These are phyloP conservation scores for Oryzias curvinotus DNA, from an alignment of 2,113 vertebrate species.

Conservation along the genomic window DNA sequence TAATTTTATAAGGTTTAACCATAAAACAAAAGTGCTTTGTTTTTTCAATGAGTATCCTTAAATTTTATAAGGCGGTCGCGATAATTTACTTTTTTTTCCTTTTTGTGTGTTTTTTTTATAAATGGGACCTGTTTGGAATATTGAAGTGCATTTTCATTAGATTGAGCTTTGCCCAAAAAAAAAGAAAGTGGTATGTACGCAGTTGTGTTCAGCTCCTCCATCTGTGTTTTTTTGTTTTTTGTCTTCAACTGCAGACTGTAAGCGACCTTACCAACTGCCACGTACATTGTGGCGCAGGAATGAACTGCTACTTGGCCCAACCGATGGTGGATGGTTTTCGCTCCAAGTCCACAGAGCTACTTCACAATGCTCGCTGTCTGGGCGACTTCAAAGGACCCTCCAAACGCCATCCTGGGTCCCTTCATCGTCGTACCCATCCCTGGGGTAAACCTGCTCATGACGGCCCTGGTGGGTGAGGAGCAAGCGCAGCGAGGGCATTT, in stretches of 20 bases:
- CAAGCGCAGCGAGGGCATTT: conserved; percentile 86
- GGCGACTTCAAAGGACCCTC: conserved; percentile 86
- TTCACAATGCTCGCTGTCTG: conserved; percentile 85
- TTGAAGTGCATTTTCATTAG: no score
- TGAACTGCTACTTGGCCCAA: conserved; percentile 94
- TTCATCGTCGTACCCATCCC: conserved; percentile 87
- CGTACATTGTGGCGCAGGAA: conserved; percentile 74
- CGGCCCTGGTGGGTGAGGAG: conserved; percentile 89
- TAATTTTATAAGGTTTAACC: no score
- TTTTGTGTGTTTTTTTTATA: no score
- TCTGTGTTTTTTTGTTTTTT: conserved; percentile 17
- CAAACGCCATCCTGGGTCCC: conserved; percentile 84
- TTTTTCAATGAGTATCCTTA: no score
- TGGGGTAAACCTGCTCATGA: conserved; percentile 89
- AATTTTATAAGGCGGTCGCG: no score
- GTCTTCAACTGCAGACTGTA: conserved; percentile 77
- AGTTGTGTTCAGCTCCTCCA: neutral
- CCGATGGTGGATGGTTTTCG: conserved; percentile 89
- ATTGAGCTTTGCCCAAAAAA: neutral
- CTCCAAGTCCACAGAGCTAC: conserved; percentile 83
- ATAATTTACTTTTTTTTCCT: no score
- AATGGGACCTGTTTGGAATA: no score
- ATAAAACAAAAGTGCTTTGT: no score
- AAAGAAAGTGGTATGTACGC: neutral
- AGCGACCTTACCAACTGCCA: conserved; percentile 89